A percentile compares a stretch with the other conserved stretches of the same genome.
Evolutionary conservation across 2,113 vertebrate species (phyloP).

Genomic region (Lasiurus cinereus): DNA sequence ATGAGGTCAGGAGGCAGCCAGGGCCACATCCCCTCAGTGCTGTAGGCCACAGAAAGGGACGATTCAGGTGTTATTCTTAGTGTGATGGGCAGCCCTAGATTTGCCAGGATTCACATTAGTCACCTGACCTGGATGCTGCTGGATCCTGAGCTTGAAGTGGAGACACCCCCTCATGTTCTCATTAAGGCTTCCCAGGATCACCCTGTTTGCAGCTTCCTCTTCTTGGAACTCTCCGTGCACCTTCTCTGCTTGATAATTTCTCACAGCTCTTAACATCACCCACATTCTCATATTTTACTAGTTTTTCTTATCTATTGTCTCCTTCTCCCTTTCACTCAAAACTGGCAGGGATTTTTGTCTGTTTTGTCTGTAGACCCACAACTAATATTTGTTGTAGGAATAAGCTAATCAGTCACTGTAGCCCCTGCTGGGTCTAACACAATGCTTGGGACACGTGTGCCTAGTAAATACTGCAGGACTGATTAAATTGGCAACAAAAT

Average conservation of each 20-base stretch:
- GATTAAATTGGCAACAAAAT: not conserved
- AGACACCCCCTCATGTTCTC: not conserved
- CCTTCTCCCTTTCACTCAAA: not conserved
- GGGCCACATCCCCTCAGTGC: not conserved
- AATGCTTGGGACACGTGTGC: not conserved
- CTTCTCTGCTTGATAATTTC: not conserved
- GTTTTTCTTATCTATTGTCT: not conserved
- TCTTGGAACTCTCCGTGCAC: no score
- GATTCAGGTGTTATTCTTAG: not conserved
- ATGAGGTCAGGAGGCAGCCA: not conserved
- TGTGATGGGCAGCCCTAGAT: not conserved
- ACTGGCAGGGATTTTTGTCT: not conserved
- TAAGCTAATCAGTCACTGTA: not conserved
- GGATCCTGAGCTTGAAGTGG: not conserved
- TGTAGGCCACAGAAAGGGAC: not conserved
- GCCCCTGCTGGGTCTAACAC: not conserved
- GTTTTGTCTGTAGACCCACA: not conserved
- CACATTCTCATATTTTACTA: not conserved
- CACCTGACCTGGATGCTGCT: not conserved
- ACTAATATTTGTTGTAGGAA: not conserved
- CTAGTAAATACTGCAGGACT: not conserved
- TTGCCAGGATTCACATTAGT: not conserved
- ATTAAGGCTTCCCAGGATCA: not conserved
- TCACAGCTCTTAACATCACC: not conserved
- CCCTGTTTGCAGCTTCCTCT: not conserved